Evolutionary conservation across 1,140 invertebrate species (phyloP), one percentile per base, ranked within the genome.

Genomic region (Chrysoperla carnea): DNA sequence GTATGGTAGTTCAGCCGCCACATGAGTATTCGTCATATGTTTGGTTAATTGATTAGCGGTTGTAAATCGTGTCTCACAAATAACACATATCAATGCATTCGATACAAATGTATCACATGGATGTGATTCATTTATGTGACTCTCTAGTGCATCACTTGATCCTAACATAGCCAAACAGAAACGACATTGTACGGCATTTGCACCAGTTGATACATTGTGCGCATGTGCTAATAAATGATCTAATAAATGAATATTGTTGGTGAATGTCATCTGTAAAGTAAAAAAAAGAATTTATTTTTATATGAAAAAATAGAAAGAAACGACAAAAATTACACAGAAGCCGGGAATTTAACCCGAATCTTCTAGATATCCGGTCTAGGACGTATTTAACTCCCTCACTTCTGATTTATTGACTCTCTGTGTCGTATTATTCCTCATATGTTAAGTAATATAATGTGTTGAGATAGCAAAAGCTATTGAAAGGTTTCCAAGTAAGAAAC

Each of bases 1-100:
- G 57, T 88, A 90, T 1, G 85, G 85, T 59, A 87, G 68, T 58
- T 89, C 85, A 5, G 74, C 67, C 15, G 75, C 76, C 44, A 70
- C 67, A 62, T 89, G 85, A 46, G 72, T 73, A 44, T 73, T 73
- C 44, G 81, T 74, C 67, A 88, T 72, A 58, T 88, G 84, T 47
- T 77, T 69, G 1, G 79, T 73, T 7, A 87, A 62, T 7, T 75
- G 63, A 47, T 70, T 63, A 35, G 74, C 57, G 13, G 73, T 69
- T 40, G 68, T 66, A 53, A 73, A 73, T 9, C 68, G 70, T 27
- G 73, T 68, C 57, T 78, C 75, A 48, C 79, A 83, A 48, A 82
- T 78, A 1, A 81, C 62, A 48, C 78, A 83, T 13, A 75, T 69
- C 46, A 75, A 33, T 33, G 31, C 8, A 33, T 33, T 33, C n/a